Evolutionary conservation across 2,888 invertebrate genomes (phyloP).

Genomic region (Syrista parreyssii): DNA sequence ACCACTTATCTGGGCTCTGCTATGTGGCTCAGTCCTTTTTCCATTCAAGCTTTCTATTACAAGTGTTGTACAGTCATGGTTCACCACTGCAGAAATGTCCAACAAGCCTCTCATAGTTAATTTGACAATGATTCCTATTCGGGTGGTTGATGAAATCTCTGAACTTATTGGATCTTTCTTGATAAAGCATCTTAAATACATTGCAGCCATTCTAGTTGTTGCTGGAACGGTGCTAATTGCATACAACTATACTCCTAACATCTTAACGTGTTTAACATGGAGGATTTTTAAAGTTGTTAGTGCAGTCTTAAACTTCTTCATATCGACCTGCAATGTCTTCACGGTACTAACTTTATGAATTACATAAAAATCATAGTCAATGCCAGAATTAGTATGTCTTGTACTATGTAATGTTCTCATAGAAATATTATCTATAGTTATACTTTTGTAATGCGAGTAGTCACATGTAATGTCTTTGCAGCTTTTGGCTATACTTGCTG

Average conservation of each 20-base stretch:
- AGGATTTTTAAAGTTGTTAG: constrained; percentile 67
- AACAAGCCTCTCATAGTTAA: constrained; percentile 75
- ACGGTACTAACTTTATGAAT: constrained; percentile 57
- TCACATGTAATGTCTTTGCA: constrained; percentile 63
- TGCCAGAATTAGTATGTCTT: too few species aligned
- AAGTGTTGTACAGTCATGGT: constrained; percentile 82
- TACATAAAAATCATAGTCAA: constrained; percentile 4
- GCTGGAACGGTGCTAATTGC: constrained; percentile 71
- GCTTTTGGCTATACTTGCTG: constrained; percentile 75
- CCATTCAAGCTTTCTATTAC: constrained; percentile 90
- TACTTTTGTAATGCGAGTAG: too few species aligned
- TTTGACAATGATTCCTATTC: constrained; percentile 77
- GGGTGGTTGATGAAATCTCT: constrained; percentile 80
- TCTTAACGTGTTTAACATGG: constrained; percentile 73
- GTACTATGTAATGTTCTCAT: too few species aligned
- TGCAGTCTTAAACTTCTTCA: constrained; percentile 68
- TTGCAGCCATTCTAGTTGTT: constrained; percentile 65
- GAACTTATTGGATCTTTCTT: constrained; percentile 80
- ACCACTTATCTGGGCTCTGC: constrained; percentile 93
- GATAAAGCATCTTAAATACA: constrained; percentile 74
- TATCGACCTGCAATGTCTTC: constrained; percentile 69
- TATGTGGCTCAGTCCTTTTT: constrained; percentile 97
- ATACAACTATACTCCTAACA: constrained; percentile 79
- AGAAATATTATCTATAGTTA: too few species aligned
- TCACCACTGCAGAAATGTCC: constrained; percentile 75